Conservation (phyloP, 2,888 invertebrate species). For the Orchesella flavescens region DNA sequence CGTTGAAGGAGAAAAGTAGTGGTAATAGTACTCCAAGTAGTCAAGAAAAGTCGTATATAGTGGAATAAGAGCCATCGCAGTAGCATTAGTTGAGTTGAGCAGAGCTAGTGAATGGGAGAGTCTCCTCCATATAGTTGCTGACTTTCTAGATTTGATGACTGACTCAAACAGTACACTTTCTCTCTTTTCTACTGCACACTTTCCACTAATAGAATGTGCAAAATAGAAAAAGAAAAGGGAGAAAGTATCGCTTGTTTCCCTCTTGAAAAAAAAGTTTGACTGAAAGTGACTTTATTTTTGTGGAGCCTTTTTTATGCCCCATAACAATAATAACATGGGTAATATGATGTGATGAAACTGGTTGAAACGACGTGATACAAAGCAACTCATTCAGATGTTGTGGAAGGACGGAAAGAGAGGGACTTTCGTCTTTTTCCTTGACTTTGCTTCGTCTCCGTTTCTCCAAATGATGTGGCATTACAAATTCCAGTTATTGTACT, state of each 20-base stretch:
- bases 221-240: slow-evolving; percentile 35
- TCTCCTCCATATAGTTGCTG: slow-evolving; percentile 5
- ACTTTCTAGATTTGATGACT: slow-evolving; percentile 48
- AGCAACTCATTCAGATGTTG: slow-evolving; percentile 55
- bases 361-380: slow-evolving; percentile 62
- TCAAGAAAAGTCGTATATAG: slow-evolving; percentile 28
- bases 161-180: slow-evolving; percentile 28
- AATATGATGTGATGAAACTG: slow-evolving; percentile 64
- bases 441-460: slow-evolving; percentile 11
- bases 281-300: slow-evolving; percentile 61
- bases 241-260: slow-evolving; percentile 28
- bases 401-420: slow-evolving; percentile 34
- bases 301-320: slow-evolving; percentile 61
- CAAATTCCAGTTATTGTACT: slow-evolving; percentile 24
- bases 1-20: slow-evolving; percentile 41
- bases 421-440: slow-evolving; percentile 15
- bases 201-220: slow-evolving; percentile 31
- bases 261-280: slow-evolving; percentile 47
- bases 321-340: slow-evolving; percentile 64
- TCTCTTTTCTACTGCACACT: slow-evolving; percentile 2
- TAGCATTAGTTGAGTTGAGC: background rate
- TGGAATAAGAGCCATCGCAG: slow-evolving; percentile 13
- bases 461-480: slow-evolving; percentile 10
- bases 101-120: background rate
- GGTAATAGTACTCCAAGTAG: slow-evolving; percentile 35